Base-by-base conservation (phyloP, 2,113 vertebrate genomes). In the Vidua macroura region DNA sequence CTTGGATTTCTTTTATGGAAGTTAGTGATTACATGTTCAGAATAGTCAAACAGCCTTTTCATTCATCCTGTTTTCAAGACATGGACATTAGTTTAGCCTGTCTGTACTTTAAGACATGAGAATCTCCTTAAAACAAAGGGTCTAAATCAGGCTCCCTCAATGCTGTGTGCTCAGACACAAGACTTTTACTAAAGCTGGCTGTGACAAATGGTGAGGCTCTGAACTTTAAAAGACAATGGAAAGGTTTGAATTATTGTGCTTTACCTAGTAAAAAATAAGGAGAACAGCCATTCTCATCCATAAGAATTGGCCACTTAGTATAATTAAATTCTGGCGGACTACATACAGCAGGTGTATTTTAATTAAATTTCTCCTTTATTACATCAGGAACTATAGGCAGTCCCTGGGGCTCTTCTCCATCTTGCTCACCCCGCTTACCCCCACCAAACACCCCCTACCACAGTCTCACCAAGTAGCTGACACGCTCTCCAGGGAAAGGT, bases 321-420 rank as follows among this genome's bases (percentile, higher is more conserved):
- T 51, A 81, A 92, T 95, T 89, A 93, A 79, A 84, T 94, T 62
- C 56, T 86, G 51, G 44, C 52, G 86, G 70, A 81, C 76, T 66
- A 51, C 33, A 19, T 56, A 79, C 43, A 94, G 81, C 46, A 92
- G 70, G 83, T 85, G 52, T 75, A 91, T 91, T 95, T 96, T 96
- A 96, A 97, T 96, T 92, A 96, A 92, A 92, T 95, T 84, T 92
- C 59, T 92, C 74, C 81, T 89, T 68, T 89, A 31, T 93, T 94
- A 76, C 72, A 89, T 78, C 48, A 84, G 27, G 23, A 86, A 35
- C 21, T 72, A 15, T 15, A 9, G 67, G 44, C 39, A 70, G 74
- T 33, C 39, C 88, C 52, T 37, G 10, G n/a, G n/a, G 51, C 19
- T 95, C 35, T 74, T 85, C 23, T 51, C 10, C 11, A 30, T 21